A percentile compares a stretch with the other conserved stretches of the same genome.
Conservation (phyloP, 2,888 invertebrate species). For the Allacma fusca region DNA sequence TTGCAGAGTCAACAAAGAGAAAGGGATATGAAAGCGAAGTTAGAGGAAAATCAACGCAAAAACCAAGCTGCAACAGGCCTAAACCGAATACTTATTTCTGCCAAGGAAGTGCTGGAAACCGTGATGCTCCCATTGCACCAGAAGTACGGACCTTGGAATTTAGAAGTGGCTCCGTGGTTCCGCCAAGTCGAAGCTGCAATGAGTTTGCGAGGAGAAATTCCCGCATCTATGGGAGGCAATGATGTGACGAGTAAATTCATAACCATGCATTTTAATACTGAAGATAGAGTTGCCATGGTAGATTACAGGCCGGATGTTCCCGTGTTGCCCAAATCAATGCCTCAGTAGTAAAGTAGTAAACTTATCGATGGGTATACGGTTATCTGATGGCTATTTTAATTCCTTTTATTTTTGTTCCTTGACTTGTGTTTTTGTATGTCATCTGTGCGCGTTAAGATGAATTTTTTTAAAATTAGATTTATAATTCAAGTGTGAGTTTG, state of each 20-base stretch:
- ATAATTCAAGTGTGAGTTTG: too few relatives aligned
- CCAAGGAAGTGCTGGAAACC: constrained; percentile 25
- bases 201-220: neutral
- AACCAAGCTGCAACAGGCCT: constrained; percentile 14
- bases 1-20: neutral
- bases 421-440: too few relatives aligned
- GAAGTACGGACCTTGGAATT: constrained; percentile 10
- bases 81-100: neutral
- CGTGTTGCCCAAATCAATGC: neutral
- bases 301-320: constrained; percentile 35
- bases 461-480: too few relatives aligned
- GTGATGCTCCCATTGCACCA: constrained; percentile 14
- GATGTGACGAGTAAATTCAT: constrained; percentile 21
- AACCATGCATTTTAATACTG: constrained; percentile 7
- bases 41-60: constrained; percentile 9
- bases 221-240: neutral
- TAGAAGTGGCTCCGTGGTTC: constrained; percentile 34
- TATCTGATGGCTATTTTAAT: too few relatives aligned
- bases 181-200: neutral
- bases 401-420: too few relatives aligned
- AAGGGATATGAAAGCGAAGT: neutral
- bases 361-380: too few relatives aligned
- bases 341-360: constrained; percentile 6
- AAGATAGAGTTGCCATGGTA: neutral
- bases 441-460: too few relatives aligned